Evolutionary conservation across 1,140 invertebrate species (phyloP).

Genomic region (Temnothorax nylanderi): DNA sequence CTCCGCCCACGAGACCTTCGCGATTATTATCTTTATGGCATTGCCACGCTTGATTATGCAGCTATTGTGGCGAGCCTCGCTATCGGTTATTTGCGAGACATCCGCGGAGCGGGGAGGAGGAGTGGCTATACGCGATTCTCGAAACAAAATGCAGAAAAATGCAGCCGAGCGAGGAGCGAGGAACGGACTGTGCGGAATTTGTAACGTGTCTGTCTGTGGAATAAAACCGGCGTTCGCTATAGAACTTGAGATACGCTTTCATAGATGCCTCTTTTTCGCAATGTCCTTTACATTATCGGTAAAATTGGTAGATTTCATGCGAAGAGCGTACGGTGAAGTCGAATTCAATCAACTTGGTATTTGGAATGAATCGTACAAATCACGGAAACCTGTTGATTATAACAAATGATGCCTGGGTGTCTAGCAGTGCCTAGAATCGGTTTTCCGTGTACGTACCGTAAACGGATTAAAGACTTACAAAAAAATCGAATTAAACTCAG

Average conservation of each 20-base stretch:
- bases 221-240: background rate
- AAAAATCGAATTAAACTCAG: background rate
- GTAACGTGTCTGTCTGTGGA: background rate
- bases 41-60: slow-evolving; percentile 38
- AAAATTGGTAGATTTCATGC: background rate
- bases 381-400: background rate
- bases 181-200: background rate
- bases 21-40: slow-evolving; percentile 58
- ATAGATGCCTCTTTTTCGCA: background rate
- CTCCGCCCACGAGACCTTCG: slow-evolving; percentile 29
- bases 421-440: background rate
- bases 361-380: background rate
- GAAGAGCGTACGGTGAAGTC: background rate
- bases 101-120: background rate
- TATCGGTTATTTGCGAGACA: slow-evolving; percentile 1
- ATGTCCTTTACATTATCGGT: background rate
- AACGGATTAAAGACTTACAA: background rate
- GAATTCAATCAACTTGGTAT: background rate
- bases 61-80: background rate
- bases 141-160: background rate
- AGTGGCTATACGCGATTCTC: background rate
- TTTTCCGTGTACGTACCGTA: too few species aligned
- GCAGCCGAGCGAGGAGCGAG: background rate
- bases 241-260: background rate
- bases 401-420: too few species aligned